Base-by-base conservation (phyloP, 2,888 invertebrate species). In the Xestia rhomboidea region DNA sequence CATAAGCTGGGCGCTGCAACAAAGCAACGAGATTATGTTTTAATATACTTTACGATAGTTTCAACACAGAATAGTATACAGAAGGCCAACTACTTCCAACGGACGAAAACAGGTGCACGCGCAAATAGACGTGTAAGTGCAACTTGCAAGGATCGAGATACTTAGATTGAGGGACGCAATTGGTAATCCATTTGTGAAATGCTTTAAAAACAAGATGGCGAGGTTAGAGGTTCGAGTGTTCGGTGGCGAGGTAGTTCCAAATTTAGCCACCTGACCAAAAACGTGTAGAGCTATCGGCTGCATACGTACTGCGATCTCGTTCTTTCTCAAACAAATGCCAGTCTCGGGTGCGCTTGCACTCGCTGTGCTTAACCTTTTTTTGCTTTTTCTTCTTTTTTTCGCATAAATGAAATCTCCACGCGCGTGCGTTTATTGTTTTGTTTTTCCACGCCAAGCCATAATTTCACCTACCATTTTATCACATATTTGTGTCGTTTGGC, bases 11-110 rank as follows among this genome's bases (percentile, higher is more conserved):
- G 41, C 24, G 24, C 46, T 51, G 86, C 83, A 84, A 82, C 74
- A 79, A 64, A 72, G 80, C 34, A 77, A 71, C 67, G 46, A 68
- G 60, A 79, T 81, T 76, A 76, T 69, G 71, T 84, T 85, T 85
- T 82, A 73, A 88, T 84, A 80, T 62, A 76, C 54, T 86, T 85
- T 67, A 82, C 73, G 77, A 77, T 76, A 51, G 74, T 71, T 72
- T 38, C 54, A 63, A 21, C 11, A 38, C 18, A 30, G 15, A 27
- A 38, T 8, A 18, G 21, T 15, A 41, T 10, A 8, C 81, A 77
- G 81, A 80, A 77, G 51, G 27, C 8, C 1, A 15, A 74, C 30
- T 74, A 0, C 10, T 15, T 34, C 8, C 1, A 41, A 30, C 18
- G 0, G 30, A 3, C 11, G 18, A 71, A 72, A 38, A 21, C 8